Evolutionary conservation across 2,113 vertebrate species (phyloP).

Genomic region (Coturnix japonica): DNA sequence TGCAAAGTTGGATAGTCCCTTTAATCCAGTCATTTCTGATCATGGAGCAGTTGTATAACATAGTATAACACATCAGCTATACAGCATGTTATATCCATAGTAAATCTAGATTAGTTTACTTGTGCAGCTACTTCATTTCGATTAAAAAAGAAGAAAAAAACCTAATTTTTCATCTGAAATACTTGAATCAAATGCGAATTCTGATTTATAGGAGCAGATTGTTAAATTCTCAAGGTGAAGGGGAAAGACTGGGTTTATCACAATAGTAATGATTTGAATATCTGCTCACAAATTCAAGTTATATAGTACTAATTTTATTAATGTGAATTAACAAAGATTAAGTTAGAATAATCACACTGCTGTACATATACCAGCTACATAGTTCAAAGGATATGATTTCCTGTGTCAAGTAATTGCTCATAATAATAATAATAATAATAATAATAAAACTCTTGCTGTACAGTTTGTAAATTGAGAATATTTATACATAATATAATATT

Average conservation of each 20-base stretch:
- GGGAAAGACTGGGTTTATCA: background rate
- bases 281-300: slow-evolving; percentile 6
- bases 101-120: slow-evolving; percentile 26
- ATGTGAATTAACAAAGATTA: slow-evolving; percentile 3
- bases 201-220: background rate
- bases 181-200: background rate
- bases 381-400: slow-evolving; percentile 84
- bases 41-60: background rate
- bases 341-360: slow-evolving; percentile 35
- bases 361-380: slow-evolving; percentile 63
- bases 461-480: slow-evolving; percentile 56
- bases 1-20: slow-evolving; percentile 73
- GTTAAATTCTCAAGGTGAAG: background rate
- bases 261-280: background rate
- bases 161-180: background rate
- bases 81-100: slow-evolving; percentile 17
- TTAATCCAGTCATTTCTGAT: slow-evolving; percentile 20
- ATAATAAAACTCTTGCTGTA: slow-evolving; percentile 64
- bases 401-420: slow-evolving; percentile 78
- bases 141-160: too few species aligned
- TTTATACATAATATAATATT: slow-evolving; percentile 57
- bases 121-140: slow-evolving; percentile 26
- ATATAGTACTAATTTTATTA: background rate
- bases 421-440: background rate
- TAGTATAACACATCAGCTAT: background rate